phyloP scores from a whole-genome alignment of 1,140 invertebrate genomes.

The Aphis craccivora region DNA sequence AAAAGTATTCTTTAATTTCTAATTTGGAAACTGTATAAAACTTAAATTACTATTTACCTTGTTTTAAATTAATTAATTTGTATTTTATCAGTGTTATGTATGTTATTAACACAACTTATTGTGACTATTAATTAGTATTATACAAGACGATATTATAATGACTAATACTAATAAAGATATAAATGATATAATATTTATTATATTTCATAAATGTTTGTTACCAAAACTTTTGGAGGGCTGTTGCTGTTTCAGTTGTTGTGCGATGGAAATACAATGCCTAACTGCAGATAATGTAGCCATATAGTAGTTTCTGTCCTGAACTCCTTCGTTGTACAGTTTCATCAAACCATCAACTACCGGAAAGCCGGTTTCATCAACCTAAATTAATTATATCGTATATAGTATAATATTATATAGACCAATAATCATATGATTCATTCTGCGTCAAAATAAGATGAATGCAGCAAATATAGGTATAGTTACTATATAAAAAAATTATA shows the following conservation, averaged over 20 bases:
- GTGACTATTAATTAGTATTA: not conserved
- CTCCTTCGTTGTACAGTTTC: conserved; percentile 73
- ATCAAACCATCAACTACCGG: conserved; percentile 74
- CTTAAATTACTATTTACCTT: not conserved
- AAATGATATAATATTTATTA: not conserved
- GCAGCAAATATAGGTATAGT: not conserved
- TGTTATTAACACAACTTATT: too few relatives aligned
- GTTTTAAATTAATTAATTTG: not conserved
- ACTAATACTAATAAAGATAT: not conserved
- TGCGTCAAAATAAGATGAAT: not conserved
- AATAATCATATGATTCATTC: conserved; percentile 60
- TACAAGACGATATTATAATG: too few relatives aligned
- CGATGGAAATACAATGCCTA: conserved; percentile 70
- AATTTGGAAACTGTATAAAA: not conserved
- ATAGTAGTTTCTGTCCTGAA: conserved; percentile 74
- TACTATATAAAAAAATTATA: not conserved
- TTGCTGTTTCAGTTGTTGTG: conserved; percentile 61
- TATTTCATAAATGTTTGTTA: conserved; percentile 27
- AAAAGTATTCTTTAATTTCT: not conserved
- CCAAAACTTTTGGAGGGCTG: conserved; percentile 59
- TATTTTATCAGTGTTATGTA: not conserved
- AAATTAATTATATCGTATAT: conserved; percentile 56
- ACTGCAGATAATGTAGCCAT: conserved; percentile 73
- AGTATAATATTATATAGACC: conserved; percentile 64
- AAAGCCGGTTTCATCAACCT: conserved; percentile 68